Base-by-base conservation (phyloP, 2,113 vertebrate genomes). In the Trogon melanurus region DNA sequence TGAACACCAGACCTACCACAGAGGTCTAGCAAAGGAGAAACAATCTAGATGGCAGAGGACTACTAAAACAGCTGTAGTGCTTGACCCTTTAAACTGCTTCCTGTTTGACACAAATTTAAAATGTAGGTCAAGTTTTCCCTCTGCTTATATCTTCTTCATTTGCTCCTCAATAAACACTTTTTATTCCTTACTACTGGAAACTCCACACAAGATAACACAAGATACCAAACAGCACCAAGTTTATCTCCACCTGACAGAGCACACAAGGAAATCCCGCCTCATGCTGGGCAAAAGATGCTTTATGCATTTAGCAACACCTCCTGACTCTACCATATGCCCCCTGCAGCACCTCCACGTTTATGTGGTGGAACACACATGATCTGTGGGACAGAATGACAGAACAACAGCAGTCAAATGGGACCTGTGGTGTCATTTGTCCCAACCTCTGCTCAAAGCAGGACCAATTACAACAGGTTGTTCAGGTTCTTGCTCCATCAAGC, bases 251-350 rank as follows among this genome's bases (percentile, higher is more conserved):
- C 9, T 65, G 23, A 29, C 26, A 44, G 5, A 56, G 54, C 44
- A 51, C 32, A 76, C 11, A 67, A 70, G 15, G 20, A 83, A 56
- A 44, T 61, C 11, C 22, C 8, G 19, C 26, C 25, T 47, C 67
- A 19, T 16, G 13, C 19, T 38, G 23, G 66, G 19, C 48, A 14
- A 79, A 36, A 70, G 64, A 51, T 62, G 53, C 21, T 80, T 34
- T 21, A 29, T 0, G 0, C n/a, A 25, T 30, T 21, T 36, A 69
- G 15, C 38, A 58, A 36, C 0, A 1, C 11, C 44, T 74, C 7
- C 38, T 70, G 47, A 66, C 26, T n/a, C 61, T 64, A 21, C 16
- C 29, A 53, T 18, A 9, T 50, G 17, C 32, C 71, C 8, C 32
- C 45, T 61, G 53, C 30, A 83, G 25, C 67, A 61, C 9, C 20